A percentile compares a stretch with the other conserved stretches of the same genome.
Conservation (phyloP, 2,888 invertebrate species). For the Napeogenes inachia region DNA sequence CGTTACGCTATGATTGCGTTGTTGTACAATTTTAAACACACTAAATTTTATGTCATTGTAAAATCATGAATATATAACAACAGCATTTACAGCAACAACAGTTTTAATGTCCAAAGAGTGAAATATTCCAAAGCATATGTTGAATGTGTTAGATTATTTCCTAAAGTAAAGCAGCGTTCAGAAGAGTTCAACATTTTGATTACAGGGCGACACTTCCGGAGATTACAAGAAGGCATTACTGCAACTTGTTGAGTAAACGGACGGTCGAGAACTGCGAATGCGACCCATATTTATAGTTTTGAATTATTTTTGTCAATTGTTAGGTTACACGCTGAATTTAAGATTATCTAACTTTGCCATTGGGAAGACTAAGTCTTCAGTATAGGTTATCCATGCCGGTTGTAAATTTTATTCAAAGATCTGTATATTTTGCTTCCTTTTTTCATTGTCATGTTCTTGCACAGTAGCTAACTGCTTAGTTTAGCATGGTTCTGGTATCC, state of each 20-base stretch:
- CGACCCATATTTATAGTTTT: constrained; percentile 55
- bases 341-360: constrained; percentile 18
- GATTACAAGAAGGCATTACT: constrained; percentile 95
- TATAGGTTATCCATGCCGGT: constrained; percentile 45
- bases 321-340: constrained; percentile 42
- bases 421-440: constrained; percentile 72
- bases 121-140: too few species aligned
- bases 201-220: constrained; percentile 94
- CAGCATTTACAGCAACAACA: too few species aligned
- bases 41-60: constrained; percentile 17
- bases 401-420: constrained; percentile 63
- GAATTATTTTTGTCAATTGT: constrained; percentile 65
- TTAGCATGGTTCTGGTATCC: constrained; percentile 54
- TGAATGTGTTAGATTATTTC: constrained; percentile 1
- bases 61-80: too few species aligned
- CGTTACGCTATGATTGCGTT: background rate
- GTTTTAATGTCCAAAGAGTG: too few species aligned
- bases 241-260: constrained; percentile 84
- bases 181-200: constrained; percentile 67
- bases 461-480: constrained; percentile 68
- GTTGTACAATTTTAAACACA: background rate
- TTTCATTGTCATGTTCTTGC: constrained; percentile 61
- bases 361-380: constrained; percentile 34
- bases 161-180: constrained; percentile 43
- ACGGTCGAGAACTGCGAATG: constrained; percentile 45